Base-by-base conservation (phyloP, 2,797 vertebrate species). In the Cuculus canorus region DNA sequence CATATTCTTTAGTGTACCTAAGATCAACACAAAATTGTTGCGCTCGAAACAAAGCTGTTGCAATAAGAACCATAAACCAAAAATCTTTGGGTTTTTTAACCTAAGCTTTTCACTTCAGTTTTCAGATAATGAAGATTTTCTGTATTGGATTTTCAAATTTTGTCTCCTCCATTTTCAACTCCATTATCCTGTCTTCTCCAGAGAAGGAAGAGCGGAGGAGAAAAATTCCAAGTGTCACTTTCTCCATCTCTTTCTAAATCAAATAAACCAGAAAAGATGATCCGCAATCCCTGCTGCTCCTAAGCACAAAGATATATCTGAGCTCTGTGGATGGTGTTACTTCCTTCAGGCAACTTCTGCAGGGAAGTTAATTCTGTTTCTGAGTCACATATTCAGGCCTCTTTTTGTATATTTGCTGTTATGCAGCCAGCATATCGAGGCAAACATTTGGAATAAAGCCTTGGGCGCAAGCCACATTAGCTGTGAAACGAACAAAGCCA, bases 391-490 rank as follows among this genome's bases (percentile, higher is more conserved):
- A 35, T 79, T 76, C 22, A 63, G 65, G 57, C 19, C 11, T 88
- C 33, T 66, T 88, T 81, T 79, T 68, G 35, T 57, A 48, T n/a
- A 33, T 88, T 88, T 88, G 73, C 77, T 66, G 30, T 84, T 54
- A 33, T 4, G 48, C 61, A 70, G 63, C 76, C 45, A 68, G 39
- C n/a, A 89, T 53, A 88, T 79, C 50, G 88, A 86, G 77, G 70
- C 77, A 90, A 91, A 75, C 19, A n/a, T 78, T 82, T 83, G 87
- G 53, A 89, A 95, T 50, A 83, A 88, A 72, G 76, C 65, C 43
- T 86, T 59, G 73, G 23, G n/a, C 37, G 17, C 47, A 65, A 88
- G 73, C 64, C 76, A 56, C 54, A 28, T 76, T 81, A 75, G 69
- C 37, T 86, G 45, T 65, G 83, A 61, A 75, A 75, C 5, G 16